Conservation (phyloP, 2,113 vertebrate species). For the Amphilophus citrinellus region DNA sequence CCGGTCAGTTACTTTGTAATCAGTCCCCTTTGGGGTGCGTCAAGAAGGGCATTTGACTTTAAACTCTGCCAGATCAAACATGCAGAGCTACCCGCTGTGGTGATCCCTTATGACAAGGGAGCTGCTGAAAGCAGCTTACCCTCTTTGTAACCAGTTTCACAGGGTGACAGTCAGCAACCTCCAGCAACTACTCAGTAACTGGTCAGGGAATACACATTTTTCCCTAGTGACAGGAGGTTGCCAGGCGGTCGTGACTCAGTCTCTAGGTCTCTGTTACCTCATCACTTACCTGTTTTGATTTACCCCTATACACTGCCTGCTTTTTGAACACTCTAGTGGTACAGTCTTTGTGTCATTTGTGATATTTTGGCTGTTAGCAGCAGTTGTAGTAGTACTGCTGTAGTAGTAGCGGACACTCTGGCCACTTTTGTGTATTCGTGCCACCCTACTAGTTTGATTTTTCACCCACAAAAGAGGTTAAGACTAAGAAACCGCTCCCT, state of each 20-base stretch:
- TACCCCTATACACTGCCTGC: neutral
- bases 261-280: neutral
- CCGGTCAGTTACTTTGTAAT: neutral
- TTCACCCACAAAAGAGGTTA: neutral
- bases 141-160: too few relatives aligned
- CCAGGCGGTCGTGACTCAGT: too few relatives aligned
- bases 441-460: too few relatives aligned
- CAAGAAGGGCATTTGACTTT: neutral
- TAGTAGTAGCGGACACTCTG: neutral
- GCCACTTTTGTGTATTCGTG: neutral
- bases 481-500: neutral
- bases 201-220: neutral
- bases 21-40: neutral
- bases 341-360: neutral
- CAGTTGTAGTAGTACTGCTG: neutral
- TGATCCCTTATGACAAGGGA: too few relatives aligned
- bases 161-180: too few relatives aligned
- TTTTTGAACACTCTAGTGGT: neutral
- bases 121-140: too few relatives aligned
- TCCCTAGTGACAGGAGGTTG: neutral
- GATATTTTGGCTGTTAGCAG: neutral
- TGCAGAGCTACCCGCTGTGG: too few relatives aligned
- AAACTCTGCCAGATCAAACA: neutral
- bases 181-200: too few relatives aligned
- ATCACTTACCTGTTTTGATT: neutral